A percentile compares a stretch with the other conserved stretches of the same genome.
Evolutionary conservation across 2,888 invertebrate genomes (phyloP).

Genomic region (Callinectes sapidus): DNA sequence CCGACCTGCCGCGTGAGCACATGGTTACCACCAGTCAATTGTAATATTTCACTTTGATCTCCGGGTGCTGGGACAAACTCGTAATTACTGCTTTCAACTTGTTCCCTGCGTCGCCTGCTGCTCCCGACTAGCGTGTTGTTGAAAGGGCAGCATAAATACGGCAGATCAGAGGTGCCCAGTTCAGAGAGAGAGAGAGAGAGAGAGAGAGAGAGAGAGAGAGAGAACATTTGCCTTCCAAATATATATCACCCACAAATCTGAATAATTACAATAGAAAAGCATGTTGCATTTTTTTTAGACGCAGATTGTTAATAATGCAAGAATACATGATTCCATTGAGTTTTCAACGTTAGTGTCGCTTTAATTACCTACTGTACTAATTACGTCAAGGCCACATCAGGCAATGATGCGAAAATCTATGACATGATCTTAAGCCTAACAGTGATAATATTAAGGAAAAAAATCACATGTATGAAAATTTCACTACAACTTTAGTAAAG

Average conservation of each 20-base stretch:
- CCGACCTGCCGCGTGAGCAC: not conserved
- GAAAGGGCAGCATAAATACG: not conserved
- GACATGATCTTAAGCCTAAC: not conserved
- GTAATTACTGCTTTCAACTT: constrained; percentile 12
- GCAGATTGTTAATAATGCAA: too few species aligned
- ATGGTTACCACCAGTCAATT: constrained; percentile 1
- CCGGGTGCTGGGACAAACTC: not conserved
- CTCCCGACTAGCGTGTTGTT: not conserved
- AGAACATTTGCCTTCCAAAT: not conserved
- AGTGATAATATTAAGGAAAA: not conserved
- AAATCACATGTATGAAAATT: not conserved
- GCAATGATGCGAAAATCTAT: not conserved
- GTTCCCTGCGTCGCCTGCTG: not conserved
- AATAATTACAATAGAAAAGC: not conserved
- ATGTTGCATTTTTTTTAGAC: not conserved
- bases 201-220: not conserved
- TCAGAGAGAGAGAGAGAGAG: not conserved
- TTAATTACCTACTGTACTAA: too few species aligned
- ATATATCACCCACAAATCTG: not conserved
- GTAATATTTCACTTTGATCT: constrained; percentile 25
- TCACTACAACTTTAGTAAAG: not conserved
- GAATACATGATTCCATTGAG: too few species aligned
- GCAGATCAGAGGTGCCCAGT: not conserved
- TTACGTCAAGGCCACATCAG: too few species aligned
- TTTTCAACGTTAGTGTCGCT: too few species aligned